Percentiles rank a stretch among this genome's conserved stretches.
Evolutionary conservation across 2,113 vertebrate genomes (phyloP).

Genomic region (Leucosticte australis): DNA sequence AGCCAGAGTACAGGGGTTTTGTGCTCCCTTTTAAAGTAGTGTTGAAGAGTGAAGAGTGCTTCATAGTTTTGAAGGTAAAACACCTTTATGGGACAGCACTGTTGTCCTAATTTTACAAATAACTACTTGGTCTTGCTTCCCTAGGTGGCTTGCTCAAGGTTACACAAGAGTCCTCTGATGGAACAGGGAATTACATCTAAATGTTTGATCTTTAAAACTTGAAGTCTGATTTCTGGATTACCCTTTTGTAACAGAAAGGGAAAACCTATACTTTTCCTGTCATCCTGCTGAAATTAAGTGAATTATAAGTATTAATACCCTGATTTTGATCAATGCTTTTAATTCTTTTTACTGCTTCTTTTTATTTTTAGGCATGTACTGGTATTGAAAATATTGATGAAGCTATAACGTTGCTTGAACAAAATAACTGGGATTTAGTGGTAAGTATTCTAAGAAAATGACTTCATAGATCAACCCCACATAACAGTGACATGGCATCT

Average conservation of each 20-base stretch:
- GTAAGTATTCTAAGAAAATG: conserved; percentile 81
- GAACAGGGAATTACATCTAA: not conserved
- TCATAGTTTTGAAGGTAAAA: not conserved
- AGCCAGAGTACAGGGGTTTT: not conserved
- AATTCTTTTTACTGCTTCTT: conserved; percentile 43
- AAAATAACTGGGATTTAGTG: conserved; percentile 99
- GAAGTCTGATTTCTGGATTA: not conserved
- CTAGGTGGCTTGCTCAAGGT: not conserved
- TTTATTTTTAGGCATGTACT: conserved; percentile 89
- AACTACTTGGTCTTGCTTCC: not conserved
- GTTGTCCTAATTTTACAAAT: not conserved
- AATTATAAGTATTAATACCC: not conserved
- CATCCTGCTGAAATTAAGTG: not conserved
- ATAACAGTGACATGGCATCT: not conserved
- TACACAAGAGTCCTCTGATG: not conserved
- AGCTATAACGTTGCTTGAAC: conserved; percentile 97
- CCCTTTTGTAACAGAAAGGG: not conserved
- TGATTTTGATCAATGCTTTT: conserved; percentile 34
- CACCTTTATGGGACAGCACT: not conserved
- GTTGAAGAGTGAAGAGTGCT: not conserved
- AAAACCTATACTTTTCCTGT: not conserved
- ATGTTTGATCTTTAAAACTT: not conserved
- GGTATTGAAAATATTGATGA: conserved; percentile 99
- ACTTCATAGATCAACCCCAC: not conserved
- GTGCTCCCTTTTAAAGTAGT: not conserved